Conservation (phyloP, 2,888 invertebrate genomes). For the Nowickia ferox region DNA sequence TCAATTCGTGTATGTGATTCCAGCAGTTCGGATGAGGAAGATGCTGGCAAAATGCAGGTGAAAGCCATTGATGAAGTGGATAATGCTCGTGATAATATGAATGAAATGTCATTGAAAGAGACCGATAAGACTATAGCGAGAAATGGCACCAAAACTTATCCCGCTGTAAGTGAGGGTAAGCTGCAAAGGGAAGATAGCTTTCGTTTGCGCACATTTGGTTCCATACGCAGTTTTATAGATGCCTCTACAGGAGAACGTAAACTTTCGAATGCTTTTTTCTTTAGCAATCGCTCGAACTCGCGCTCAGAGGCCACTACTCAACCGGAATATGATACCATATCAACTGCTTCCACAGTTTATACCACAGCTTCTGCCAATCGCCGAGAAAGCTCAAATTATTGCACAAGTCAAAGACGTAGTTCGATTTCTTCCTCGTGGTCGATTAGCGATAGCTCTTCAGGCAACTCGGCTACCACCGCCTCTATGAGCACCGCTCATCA, state of each 20-base stretch:
- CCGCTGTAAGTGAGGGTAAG: conserved; percentile 58
- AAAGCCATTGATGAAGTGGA: conserved; percentile 41
- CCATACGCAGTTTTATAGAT: conserved; percentile 82
- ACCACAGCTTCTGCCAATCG: conserved; percentile 73
- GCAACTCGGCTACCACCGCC: conserved; percentile 77
- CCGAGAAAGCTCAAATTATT: conserved; percentile 78
- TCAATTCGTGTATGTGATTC: conserved; percentile 81
- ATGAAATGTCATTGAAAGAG: conserved; percentile 53
- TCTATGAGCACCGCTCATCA: conserved; percentile 72
- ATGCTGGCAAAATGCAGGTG: background rate
- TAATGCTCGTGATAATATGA: conserved; percentile 47
- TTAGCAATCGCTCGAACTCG: conserved; percentile 77
- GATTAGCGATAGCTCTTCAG: conserved; percentile 81
- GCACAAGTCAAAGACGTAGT: conserved; percentile 77
- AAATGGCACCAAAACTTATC: conserved; percentile 42
- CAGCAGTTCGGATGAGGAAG: conserved; percentile 79
- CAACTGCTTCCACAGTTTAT: conserved; percentile 77
- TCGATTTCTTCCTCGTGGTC: conserved; percentile 83
- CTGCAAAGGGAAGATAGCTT: conserved; percentile 81
- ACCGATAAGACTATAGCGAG: conserved; percentile 50
- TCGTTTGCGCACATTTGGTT: conserved; percentile 80
- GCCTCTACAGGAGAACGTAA: conserved; percentile 78
- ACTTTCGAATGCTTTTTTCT: conserved; percentile 81
- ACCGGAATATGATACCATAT: conserved; percentile 80
- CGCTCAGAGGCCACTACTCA: conserved; percentile 75